phyloP scores from a whole-genome alignment of 2,113 vertebrate species.

The Mobula hypostoma region DNA sequence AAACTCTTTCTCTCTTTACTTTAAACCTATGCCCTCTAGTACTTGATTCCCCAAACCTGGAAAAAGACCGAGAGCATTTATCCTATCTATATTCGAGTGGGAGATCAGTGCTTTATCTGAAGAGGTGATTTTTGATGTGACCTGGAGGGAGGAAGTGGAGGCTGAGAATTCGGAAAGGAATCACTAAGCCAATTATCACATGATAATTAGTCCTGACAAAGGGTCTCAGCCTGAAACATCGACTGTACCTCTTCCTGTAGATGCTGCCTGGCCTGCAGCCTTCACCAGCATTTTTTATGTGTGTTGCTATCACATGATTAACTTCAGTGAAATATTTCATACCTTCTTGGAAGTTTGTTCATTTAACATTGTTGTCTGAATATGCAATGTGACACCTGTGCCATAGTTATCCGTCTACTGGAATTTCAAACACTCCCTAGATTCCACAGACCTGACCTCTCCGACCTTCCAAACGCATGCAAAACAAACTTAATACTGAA shows the following conservation, averaged over 20 bases:
- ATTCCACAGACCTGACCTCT: background rate
- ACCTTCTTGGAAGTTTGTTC: background rate
- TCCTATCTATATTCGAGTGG: background rate
- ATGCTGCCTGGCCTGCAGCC: no score
- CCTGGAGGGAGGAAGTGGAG: background rate
- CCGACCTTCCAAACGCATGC: background rate
- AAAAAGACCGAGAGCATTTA: background rate
- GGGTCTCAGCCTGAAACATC: no score
- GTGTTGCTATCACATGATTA: background rate
- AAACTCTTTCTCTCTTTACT: no score
- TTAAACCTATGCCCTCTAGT: no score
- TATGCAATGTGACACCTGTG: background rate
- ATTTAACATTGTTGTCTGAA: background rate
- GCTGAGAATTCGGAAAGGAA: background rate
- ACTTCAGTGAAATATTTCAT: background rate
- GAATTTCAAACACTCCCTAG: background rate
- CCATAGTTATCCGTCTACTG: background rate
- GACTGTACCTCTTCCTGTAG: no score
- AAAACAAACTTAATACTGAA: slow-evolving; percentile 7
- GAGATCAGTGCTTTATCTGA: background rate
- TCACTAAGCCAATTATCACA: background rate
- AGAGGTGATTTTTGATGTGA: background rate
- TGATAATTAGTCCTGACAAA: no score
- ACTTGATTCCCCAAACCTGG: background rate
- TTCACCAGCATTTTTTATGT: no score